phyloP scores from a whole-genome alignment of 2,797 vertebrate species.

The Acanthurus lineatus region DNA sequence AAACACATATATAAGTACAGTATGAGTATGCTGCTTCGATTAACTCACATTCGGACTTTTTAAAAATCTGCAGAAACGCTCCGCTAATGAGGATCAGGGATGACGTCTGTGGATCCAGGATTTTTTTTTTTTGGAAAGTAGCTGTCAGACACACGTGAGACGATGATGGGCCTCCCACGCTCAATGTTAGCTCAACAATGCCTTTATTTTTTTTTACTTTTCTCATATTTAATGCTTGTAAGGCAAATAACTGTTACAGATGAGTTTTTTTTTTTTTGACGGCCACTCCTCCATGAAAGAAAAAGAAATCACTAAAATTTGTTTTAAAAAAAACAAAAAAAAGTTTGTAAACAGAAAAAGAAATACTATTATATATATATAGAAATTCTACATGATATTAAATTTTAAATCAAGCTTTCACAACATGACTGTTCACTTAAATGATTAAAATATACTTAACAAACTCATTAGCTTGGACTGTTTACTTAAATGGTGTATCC shows the following conservation, averaged over 20 bases:
- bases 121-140: conserved; percentile 19
- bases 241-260: conserved; percentile 42
- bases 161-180: conserved; percentile 21
- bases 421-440: conserved; percentile 11
- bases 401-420: conserved; percentile 15
- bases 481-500: conserved; percentile 10
- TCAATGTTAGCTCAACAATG: conserved; percentile 45
- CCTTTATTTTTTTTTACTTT: conserved; percentile 58
- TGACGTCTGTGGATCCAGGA: conserved; percentile 45
- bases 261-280: conserved; percentile 10
- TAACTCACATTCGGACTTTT: conserved; percentile 52
- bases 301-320: conserved; percentile 9
- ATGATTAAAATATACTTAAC: not conserved
- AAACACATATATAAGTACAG: conserved; percentile 23
- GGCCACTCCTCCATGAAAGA: conserved; percentile 23
- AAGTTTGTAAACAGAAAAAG: conserved; percentile 27
- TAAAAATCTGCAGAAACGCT: conserved; percentile 36
- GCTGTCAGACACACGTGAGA: conserved; percentile 18
- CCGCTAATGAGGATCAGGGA: conserved; percentile 57
- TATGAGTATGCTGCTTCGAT: conserved; percentile 68
- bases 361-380: conserved; percentile 34
- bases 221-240: conserved; percentile 43
- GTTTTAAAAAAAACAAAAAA: not conserved
- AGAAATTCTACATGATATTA: conserved; percentile 32
- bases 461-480: conserved; percentile 8